Percentiles rank a stretch among this genome's conserved stretches.
Evolutionary conservation across 2,113 vertebrate genomes (phyloP).

Genomic region (Opisthocomus hoazin): DNA sequence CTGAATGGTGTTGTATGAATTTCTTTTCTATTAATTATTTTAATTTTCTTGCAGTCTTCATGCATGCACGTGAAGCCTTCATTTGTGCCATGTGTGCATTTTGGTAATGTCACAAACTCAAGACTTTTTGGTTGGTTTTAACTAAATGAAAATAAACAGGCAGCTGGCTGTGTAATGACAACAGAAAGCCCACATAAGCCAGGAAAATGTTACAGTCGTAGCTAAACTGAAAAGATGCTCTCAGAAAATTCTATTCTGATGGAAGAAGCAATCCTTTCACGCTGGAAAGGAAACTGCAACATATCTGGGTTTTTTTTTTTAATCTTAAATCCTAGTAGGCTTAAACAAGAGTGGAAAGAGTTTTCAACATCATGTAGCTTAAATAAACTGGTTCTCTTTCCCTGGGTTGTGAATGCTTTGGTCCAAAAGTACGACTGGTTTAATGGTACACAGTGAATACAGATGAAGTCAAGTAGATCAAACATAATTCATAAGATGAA

Average conservation of each 20-base stretch:
- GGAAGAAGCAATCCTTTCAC: background rate
- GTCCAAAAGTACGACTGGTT: background rate
- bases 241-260: conserved; percentile 11
- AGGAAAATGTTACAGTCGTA: conserved; percentile 41
- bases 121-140: background rate
- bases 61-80: background rate
- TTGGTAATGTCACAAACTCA: background rate
- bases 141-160: conserved; percentile 7
- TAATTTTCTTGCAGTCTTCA: background rate
- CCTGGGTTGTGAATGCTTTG: background rate
- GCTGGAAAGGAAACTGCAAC: background rate
- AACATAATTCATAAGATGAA: background rate
- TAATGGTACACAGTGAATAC: background rate
- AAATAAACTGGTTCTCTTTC: background rate
- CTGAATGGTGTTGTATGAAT: background rate
- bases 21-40: background rate
- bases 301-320: background rate
- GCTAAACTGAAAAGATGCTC: conserved; percentile 9
- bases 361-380: background rate
- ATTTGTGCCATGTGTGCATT: background rate
- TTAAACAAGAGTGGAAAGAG: background rate
- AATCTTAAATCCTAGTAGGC: background rate
- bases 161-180: conserved; percentile 16
- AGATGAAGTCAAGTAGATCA: background rate
- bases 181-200: conserved; percentile 21